These are phyloP conservation scores for Zootoca vivipara DNA, from an alignment of 2,113 vertebrate genomes.

Conservation along the genomic window DNA sequence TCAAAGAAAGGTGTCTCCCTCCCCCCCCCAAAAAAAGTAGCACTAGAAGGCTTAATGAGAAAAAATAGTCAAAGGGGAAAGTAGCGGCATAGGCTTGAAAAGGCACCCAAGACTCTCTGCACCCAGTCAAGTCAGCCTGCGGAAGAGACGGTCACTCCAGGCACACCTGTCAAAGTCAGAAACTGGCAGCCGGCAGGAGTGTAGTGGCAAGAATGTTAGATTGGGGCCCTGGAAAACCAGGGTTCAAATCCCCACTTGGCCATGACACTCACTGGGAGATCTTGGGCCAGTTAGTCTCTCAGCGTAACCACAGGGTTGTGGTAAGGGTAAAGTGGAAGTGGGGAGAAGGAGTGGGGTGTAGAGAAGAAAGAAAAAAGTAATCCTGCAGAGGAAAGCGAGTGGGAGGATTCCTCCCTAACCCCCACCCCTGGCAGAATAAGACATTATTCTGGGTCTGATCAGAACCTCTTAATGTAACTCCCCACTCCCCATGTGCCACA, in stretches of 20 bases:
- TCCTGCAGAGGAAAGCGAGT: background rate
- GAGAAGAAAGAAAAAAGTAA: background rate
- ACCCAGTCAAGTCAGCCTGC: background rate
- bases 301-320: too few species aligned
- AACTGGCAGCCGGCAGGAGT: background rate
- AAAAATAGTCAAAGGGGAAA: background rate
- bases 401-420: background rate
- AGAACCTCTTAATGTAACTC: background rate
- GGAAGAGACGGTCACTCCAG: too few species aligned
- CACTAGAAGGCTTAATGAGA: background rate
- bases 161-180: background rate
- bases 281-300: too few species aligned
- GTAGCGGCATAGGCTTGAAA: background rate
- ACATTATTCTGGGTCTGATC: background rate
- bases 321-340: background rate
- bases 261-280: too few species aligned
- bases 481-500: background rate
- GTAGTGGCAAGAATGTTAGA: too few species aligned
- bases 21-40: background rate
- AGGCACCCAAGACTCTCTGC: background rate
- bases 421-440: background rate
- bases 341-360: background rate
- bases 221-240: too few species aligned
- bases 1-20: background rate
- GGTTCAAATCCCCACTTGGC: too few species aligned